Evolutionary conservation across 2,113 vertebrate genomes (phyloP).

Genomic region (Ameiurus melas): DNA sequence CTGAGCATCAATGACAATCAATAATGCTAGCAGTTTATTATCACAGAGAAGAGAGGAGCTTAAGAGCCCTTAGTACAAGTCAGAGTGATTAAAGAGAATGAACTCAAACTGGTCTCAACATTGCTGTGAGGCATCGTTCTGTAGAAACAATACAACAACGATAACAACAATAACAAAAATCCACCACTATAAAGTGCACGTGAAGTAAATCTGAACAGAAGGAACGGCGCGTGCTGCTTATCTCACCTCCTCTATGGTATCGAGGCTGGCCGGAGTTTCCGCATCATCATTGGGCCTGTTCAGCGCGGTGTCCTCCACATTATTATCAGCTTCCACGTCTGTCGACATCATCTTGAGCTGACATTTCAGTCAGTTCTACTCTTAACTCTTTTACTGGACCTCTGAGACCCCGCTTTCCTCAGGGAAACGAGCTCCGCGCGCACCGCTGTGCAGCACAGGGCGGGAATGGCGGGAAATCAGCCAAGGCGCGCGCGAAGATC

Average conservation of each 20-base stretch:
- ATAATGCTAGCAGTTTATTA: constrained; percentile 26
- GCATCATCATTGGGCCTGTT: constrained; percentile 60
- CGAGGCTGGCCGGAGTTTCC: constrained; percentile 64
- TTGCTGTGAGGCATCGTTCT: background rate
- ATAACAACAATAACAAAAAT: background rate
- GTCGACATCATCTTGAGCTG: constrained; percentile 72
- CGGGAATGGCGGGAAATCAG: constrained; percentile 55
- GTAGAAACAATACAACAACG: background rate
- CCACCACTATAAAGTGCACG: background rate
- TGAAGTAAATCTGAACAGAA: background rate
- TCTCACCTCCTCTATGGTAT: constrained; percentile 70
- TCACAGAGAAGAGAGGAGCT: background rate
- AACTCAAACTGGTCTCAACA: background rate
- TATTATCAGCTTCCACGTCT: constrained; percentile 66
- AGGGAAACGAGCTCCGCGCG: background rate
- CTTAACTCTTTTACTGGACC: too few species aligned
- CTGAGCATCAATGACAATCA: constrained; percentile 40
- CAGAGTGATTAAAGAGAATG: background rate
- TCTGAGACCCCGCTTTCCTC: constrained; percentile 31
- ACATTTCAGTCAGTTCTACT: constrained; percentile 62
- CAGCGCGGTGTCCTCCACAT: constrained; percentile 68
- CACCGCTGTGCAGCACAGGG: constrained; percentile 14
- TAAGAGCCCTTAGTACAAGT: background rate
- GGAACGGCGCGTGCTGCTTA: background rate
- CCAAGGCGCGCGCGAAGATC: constrained; percentile 65